Evolutionary conservation across 1,140 invertebrate species (phyloP).

Genomic region (Philopotamus ludificatus): DNA sequence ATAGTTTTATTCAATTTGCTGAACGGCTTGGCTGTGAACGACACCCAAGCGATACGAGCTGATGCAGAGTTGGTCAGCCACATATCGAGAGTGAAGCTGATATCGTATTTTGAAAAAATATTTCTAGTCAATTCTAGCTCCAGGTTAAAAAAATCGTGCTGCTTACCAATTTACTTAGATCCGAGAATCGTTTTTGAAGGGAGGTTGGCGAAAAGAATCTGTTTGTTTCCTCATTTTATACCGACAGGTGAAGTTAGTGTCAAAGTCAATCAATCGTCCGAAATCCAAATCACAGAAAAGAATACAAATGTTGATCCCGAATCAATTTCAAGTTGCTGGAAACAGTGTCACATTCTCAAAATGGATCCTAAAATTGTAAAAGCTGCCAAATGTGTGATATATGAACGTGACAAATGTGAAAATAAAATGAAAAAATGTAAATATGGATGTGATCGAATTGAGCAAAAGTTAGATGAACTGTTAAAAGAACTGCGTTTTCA

Average conservation of each 20-base stretch:
- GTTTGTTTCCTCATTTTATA: slow-evolving; percentile 64
- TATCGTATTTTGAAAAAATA: slow-evolving; percentile 72
- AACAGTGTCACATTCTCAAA: slow-evolving; percentile 48
- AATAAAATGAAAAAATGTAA: slow-evolving; percentile 51
- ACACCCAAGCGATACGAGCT: slow-evolving; percentile 71
- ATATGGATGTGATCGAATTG: slow-evolving; percentile 45
- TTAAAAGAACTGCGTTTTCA: no score
- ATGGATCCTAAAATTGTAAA: slow-evolving; percentile 57
- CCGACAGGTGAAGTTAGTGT: slow-evolving; percentile 61
- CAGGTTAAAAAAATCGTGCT: no score
- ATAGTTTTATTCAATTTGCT: slow-evolving; percentile 79
- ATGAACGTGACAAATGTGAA: slow-evolving; percentile 51
- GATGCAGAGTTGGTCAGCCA: slow-evolving; percentile 75
- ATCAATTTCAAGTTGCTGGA: slow-evolving; percentile 51
- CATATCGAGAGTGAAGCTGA: slow-evolving; percentile 66
- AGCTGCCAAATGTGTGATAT: slow-evolving; percentile 55
- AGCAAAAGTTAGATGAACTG: slow-evolving; percentile 48
- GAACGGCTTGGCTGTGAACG: slow-evolving; percentile 78
- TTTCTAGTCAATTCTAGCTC: no score
- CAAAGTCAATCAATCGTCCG: slow-evolving; percentile 60
- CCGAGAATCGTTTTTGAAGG: slow-evolving; percentile 52
- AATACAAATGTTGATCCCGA: slow-evolving; percentile 46
- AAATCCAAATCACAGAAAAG: slow-evolving; percentile 49
- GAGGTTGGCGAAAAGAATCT: slow-evolving; percentile 57
- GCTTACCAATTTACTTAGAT: slow-evolving; percentile 50